Percentiles rank a stretch among this genome's conserved stretches.
Evolutionary conservation across 2,797 vertebrate species (phyloP).

Genomic region (Chelon auratus): DNA sequence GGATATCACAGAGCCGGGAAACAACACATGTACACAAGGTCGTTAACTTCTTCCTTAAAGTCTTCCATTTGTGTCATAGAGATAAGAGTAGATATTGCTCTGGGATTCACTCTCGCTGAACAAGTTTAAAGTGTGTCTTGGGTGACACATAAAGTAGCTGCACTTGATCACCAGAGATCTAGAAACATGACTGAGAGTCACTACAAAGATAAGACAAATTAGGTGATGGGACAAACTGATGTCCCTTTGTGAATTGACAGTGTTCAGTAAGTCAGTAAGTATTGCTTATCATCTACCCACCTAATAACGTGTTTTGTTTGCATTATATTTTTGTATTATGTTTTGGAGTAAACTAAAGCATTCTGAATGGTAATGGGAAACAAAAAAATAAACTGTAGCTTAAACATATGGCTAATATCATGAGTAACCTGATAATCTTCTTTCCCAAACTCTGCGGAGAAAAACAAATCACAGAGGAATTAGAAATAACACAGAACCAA

Average conservation of each 20-base stretch:
- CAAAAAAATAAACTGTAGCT: conserved; percentile 14
- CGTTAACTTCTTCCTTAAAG: conserved; percentile 14
- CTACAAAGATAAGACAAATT: no score
- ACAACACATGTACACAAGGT: conserved; percentile 12
- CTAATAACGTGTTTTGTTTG: not conserved
- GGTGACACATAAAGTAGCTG: conserved; percentile 16
- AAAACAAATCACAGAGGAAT: conserved; percentile 39
- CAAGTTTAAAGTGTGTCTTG: conserved; percentile 7
- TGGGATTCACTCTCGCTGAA: conserved; percentile 14
- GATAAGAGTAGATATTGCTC: not conserved
- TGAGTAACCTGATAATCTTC: conserved; percentile 91
- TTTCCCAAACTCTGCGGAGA: conserved; percentile 89
- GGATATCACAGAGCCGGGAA: conserved; percentile 1
- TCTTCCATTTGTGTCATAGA: conserved; percentile 30
- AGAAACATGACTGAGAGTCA: no score
- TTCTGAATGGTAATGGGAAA: not conserved
- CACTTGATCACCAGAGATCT: not conserved
- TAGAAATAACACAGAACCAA: not conserved
- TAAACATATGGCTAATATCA: conserved; percentile 45
- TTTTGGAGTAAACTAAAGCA: no score
- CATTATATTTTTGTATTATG: not conserved
- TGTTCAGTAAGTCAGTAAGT: conserved; percentile 2
- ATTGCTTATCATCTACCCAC: not conserved
- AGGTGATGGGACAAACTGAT: not conserved
- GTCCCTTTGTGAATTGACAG: not conserved